Evolutionary conservation across 1,140 invertebrate genomes (phyloP).

Genomic region (Pogonognathellus flavescens): DNA sequence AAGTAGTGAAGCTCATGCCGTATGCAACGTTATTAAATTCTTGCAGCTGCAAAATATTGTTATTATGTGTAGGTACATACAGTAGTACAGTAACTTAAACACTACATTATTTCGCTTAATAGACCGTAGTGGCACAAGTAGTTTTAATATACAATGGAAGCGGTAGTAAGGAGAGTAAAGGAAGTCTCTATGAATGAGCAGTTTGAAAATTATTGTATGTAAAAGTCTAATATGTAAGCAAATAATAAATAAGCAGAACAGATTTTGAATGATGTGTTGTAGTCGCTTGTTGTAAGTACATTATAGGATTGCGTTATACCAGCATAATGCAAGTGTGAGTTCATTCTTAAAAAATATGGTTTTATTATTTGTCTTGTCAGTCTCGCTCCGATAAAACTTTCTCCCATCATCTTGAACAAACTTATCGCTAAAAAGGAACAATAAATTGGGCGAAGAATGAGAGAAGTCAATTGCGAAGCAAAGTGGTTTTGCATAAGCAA

Average conservation of each 20-base stretch:
- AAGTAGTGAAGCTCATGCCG: neutral
- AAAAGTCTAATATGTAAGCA: neutral
- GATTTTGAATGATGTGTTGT: slow-evolving; percentile 37
- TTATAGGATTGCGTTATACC: neutral
- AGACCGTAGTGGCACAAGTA: neutral
- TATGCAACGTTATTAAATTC: neutral
- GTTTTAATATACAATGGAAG: neutral
- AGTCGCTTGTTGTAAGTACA: neutral
- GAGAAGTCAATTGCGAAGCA: neutral
- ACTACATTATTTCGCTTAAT: slow-evolving; percentile 19
- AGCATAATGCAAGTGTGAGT: slow-evolving; percentile 22
- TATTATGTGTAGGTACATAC: neutral
- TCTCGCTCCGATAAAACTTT: slow-evolving; percentile 40
- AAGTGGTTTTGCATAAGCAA: neutral
- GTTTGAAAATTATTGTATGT: too few species aligned
- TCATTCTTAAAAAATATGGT: slow-evolving; percentile 9
- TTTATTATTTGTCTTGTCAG: slow-evolving; percentile 8
- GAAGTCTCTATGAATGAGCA: too few species aligned
- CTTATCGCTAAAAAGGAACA: slow-evolving; percentile 22
- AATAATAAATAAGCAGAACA: slow-evolving; percentile 16
- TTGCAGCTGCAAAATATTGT: neutral
- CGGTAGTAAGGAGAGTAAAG: neutral
- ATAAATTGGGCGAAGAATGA: neutral
- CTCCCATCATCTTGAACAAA: slow-evolving; percentile 44
- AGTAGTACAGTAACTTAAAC: too few species aligned